phyloP scores from a whole-genome alignment of 2,113 vertebrate species.

The Ceratotherium simum region DNA sequence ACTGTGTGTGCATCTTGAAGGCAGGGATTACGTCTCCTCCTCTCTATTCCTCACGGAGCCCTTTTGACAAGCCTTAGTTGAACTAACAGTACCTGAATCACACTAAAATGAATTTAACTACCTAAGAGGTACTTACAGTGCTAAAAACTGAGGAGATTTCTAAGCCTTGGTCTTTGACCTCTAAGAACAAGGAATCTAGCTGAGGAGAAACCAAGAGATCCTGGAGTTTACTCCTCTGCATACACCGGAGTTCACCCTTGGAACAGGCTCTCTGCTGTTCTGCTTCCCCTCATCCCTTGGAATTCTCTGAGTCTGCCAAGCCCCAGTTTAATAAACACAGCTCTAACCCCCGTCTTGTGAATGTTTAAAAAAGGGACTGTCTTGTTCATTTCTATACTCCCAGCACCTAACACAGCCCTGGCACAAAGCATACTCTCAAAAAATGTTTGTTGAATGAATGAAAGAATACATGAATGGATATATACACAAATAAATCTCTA shows the following conservation, averaged over 20 bases:
- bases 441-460: conserved; percentile 17
- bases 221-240: background rate
- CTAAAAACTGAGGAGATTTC: background rate
- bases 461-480: background rate
- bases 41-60: background rate
- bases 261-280: background rate
- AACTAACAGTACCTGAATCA: background rate
- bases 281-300: background rate
- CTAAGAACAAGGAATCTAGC: background rate
- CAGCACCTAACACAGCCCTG: background rate
- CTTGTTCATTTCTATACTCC: conserved; percentile 19
- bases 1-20: background rate
- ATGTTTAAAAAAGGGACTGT: background rate
- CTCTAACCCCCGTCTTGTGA: background rate
- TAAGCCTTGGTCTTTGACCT: background rate
- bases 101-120: background rate
- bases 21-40: background rate
- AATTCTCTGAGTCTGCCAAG: background rate
- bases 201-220: background rate
- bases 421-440: background rate
- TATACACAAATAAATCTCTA: background rate
- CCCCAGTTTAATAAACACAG: background rate
- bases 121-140: background rate
- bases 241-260: background rate
- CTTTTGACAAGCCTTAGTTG: background rate